Evolutionary conservation across 1,140 invertebrate species (phyloP), one percentile per base, ranked within the genome.

Genomic region (Arion vulgaris): DNA sequence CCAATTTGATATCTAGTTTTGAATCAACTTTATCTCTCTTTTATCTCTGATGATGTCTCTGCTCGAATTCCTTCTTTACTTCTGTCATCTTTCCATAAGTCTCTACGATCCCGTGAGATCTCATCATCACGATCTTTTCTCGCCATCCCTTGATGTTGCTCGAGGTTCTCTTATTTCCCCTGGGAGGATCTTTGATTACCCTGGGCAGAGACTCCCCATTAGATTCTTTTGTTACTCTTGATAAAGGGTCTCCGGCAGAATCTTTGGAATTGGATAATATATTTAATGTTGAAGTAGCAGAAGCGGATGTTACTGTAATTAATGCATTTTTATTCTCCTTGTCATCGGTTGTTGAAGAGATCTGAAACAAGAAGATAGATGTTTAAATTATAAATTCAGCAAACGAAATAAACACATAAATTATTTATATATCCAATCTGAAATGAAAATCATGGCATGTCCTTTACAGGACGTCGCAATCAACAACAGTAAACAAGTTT

Each of bases 71-170:
- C 80, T 32, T 81, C 71, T 39, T 28, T 68, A 17, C 39, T 81
- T 34, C 41, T 81, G 23, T 81, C 80, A 57, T 81, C 80, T 62
- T 66, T 81, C 80, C 80, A 81, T 1, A 71, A 81, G 71, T 81
- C 80, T 39, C 80, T 49, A 4, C 80, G 69, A 74, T 81, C 80
- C n/a, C 80, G 71, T 1, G 41, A 34, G 0, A 39, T 32, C 9
- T 74, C 80, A 5, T 45, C 26, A 19, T 81, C 80, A 57, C 71
- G 9, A 1, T 80, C 68, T 80, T 41, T 79, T 71, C 78, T 34
- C 68, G 17, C n/a, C 68, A 66, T 78, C 76, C 26, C 62, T 19
- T 7, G 76, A 78, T 2, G 19, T 39, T 36, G 78, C 51, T 72
- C 62, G 39, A 80, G 78, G 62, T 45, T 80, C 78, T 66, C 78